Base-by-base conservation (phyloP, 2,113 vertebrate genomes). In the Plotosus lineatus region DNA sequence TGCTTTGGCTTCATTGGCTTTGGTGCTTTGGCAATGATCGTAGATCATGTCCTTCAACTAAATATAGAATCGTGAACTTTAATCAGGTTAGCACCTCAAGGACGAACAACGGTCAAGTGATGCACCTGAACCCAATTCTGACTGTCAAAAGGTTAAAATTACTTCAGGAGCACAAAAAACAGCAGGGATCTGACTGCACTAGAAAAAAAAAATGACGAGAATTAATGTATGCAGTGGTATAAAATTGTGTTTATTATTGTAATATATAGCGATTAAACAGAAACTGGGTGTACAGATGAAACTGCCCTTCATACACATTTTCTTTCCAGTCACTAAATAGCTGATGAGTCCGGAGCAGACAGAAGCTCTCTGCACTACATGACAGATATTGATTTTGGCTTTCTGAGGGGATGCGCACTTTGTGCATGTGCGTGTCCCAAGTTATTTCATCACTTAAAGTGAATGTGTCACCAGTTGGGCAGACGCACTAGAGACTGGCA, bases 341-440 rank as follows among this genome's bases (percentile, higher is more conserved):
- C 75, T 76, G 73, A 72, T 46, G 68, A 77, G 55, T 71, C 19
- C 23, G 21, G 21, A 63, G 46, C 40, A 69, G 71, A 84, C 65
- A 77, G 55, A n/a, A 74, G 44, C 56, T 84, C 50, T 58, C 79
- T 56, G 31, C 19, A 48, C 65, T 55, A 56, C 26, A 77, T 31
- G 71, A 55, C 36, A 69, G 38, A 42, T 58, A 78, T 40, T 50
- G 66, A 66, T 79, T 60, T 78, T 50, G 60, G 78, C 40, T 33
- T 63, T 77, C 26, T 48, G 28, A 65, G 19, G 15, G 50, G 76
- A 48, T 2, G 9, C 28, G 12, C 19, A 48, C 71, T 78, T 66
- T 63, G 61, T 40, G 15, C 38, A n/a, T 78, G 44, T 50, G 8
- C n/a, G 26, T 11, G 58, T 21, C 6, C 36, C 19, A 23, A 66